Conservation (phyloP, 1,140 invertebrate species). For the Nautilus pompilius region DNA sequence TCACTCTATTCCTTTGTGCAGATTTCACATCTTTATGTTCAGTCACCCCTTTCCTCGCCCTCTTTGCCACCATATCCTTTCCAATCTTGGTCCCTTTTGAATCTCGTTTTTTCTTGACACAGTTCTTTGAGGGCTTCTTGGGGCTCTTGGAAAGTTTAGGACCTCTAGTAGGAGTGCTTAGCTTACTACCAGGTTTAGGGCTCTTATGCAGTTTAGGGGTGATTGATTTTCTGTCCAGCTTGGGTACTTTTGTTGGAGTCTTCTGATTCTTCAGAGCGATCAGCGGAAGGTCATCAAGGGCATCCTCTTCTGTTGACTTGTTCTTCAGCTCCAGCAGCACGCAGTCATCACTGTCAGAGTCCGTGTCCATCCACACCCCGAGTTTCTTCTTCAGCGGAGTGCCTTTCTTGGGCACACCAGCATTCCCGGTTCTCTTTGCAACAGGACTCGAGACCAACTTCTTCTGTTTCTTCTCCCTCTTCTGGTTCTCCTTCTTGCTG, state of each 20-base stretch:
- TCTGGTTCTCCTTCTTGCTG: conserved; percentile 6
- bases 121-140: too few species aligned
- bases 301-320: neutral
- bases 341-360: neutral
- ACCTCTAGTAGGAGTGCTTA: neutral
- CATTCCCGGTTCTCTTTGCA: too few species aligned
- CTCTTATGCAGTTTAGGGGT: too few species aligned
- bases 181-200: neutral
- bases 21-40: too few species aligned
- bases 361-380: too few species aligned
- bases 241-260: neutral
- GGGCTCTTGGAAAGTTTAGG: neutral
- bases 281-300: neutral
- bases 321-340: neutral
- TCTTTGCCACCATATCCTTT: conserved; percentile 11
- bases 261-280: neutral
- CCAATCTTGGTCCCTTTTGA: conserved; percentile 1
- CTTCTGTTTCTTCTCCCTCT: conserved; percentile 17
- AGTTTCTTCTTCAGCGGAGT: too few species aligned
- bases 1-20: too few species aligned
- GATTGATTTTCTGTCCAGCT: neutral
- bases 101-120: too few species aligned
- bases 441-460: too few species aligned
- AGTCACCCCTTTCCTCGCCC: too few species aligned
- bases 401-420: too few species aligned